Evolutionary conservation across 2,888 invertebrate species (phyloP), one percentile per base, ranked within the genome.

Genomic region (Minunthozetes semirufus): DNA sequence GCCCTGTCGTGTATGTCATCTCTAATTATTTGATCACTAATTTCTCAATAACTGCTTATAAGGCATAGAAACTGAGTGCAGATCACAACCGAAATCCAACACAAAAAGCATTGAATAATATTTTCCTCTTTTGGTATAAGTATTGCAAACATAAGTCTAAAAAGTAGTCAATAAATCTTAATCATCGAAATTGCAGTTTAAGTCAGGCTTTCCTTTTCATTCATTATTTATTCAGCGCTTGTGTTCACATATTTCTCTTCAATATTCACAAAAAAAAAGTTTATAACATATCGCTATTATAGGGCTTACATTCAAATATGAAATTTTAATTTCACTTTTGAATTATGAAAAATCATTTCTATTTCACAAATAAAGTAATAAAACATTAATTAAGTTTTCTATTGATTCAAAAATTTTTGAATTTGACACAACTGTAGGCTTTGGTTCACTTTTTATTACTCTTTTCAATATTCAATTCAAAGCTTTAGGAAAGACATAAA

Each of bases 161-260:
- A 70, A 70, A 17, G 17, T 70, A 46, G 38, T n/a, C 38, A n/a
- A 70, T 70, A 70, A 70, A 70, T 70, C 70, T 70, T 25, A 70
- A 70, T 70, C 38, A 66, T 53, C 22, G 19, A 53, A 53, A 66
- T n/a, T 66, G 6, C 4, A 70, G 48, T 70, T n/a, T 38, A 8
- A 63, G n/a, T 29, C 27, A 5, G 46, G 22, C 13, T 46, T 70
- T 46, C 33, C 33, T 33, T 33, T 33, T 33, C 17, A 70, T 46
- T 70, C 70, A 70, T 70, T 70, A n/a, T 38, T 38, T 42, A 42
- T 66, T 66, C 38, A 42, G 33, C n/a, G 27, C 29, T n/a, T 66
- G 19, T 59, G 27, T 59, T 27, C 66, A 42, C n/a, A 66, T 42
- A 19, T 66, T 56, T 25, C 59, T 56, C 3, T 56, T 6, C 42